Percentiles rank a stretch among this genome's conserved stretches.
Conservation (phyloP, 2,888 invertebrate genomes). For the Drosophila setosimentum region DNA sequence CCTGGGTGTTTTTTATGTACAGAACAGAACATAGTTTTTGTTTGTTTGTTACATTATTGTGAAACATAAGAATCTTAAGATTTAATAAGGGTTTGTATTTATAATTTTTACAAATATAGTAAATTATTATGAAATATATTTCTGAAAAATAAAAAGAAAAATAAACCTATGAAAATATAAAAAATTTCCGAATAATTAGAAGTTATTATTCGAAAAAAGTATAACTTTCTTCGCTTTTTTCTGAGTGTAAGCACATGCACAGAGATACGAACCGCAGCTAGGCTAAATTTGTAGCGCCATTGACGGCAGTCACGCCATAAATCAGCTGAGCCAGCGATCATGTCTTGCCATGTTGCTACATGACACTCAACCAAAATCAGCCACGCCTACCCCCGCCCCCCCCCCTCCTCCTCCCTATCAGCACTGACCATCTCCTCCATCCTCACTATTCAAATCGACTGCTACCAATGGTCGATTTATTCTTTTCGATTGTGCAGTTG, state of each 20-base stretch:
- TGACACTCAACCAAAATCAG: conserved; percentile 14
- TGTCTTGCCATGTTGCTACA: conserved; percentile 67
- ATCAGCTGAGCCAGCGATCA: conserved; percentile 57
- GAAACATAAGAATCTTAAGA: too few relatives aligned
- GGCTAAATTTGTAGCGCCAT: conserved; percentile 44
- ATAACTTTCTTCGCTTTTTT: neutral
- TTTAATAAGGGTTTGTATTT: too few relatives aligned
- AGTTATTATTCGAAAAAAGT: too few relatives aligned
- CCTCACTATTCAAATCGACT: neutral
- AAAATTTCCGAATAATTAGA: too few relatives aligned
- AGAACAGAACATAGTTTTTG: neutral
- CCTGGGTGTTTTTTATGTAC: neutral
- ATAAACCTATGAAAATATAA: too few relatives aligned
- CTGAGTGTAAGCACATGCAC: neutral
- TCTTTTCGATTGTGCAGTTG: conserved; percentile 61
- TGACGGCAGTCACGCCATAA: conserved; percentile 43
- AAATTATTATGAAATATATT: neutral
- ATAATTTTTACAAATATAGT: neutral
- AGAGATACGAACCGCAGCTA: conserved; percentile 32
- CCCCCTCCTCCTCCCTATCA: neutral
- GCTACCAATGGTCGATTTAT: conserved; percentile 11
- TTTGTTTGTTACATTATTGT: neutral
- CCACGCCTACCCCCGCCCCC: neutral
- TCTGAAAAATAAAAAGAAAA: neutral
- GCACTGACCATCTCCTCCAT: neutral